phyloP scores from a whole-genome alignment of 2,888 invertebrate genomes.

The Orchestes rusci region DNA sequence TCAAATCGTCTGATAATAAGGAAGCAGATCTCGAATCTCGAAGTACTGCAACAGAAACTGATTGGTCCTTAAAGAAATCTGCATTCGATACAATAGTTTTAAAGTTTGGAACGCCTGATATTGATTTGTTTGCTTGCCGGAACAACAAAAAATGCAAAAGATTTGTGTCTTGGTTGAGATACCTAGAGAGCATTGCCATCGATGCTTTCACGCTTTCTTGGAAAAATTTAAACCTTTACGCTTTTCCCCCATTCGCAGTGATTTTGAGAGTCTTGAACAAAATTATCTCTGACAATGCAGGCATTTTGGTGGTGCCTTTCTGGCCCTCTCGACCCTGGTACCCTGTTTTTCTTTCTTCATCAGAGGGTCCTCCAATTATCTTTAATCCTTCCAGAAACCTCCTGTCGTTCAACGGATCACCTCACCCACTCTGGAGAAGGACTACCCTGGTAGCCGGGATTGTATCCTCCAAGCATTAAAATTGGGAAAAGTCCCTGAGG shows the following conservation, averaged over 20 bases:
- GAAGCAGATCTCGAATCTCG: constrained; percentile 14
- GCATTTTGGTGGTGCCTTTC: constrained; percentile 16
- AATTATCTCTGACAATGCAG: not conserved
- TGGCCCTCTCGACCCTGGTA: constrained; percentile 20
- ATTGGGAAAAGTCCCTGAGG: constrained; percentile 19
- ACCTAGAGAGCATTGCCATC: not conserved
- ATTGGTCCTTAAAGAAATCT: not conserved
- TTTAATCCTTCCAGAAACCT: constrained; percentile 17
- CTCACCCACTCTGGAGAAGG: constrained; percentile 26
- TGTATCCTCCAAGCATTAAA: constrained; percentile 29
- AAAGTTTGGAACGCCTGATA: constrained; percentile 1
- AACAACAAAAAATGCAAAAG: constrained; percentile 27
- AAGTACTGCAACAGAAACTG: not conserved
- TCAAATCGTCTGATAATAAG: constrained; percentile 7
- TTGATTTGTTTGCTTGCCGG: constrained; percentile 20
- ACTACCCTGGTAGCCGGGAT: constrained; percentile 32
- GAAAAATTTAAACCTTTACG: not conserved
- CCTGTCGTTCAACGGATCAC: constrained; percentile 25
- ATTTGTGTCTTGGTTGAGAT: constrained; percentile 13
- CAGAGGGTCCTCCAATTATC: not conserved
- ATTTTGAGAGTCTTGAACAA: not conserved
- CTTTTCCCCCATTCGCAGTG: not conserved
- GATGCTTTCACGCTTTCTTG: not conserved
- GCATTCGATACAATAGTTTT: constrained; percentile 6
- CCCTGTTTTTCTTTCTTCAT: constrained; percentile 12